Evolutionary conservation across 2,113 vertebrate species (phyloP), one percentile per base, ranked within the genome.

Genomic region (Tupaia chinensis): DNA sequence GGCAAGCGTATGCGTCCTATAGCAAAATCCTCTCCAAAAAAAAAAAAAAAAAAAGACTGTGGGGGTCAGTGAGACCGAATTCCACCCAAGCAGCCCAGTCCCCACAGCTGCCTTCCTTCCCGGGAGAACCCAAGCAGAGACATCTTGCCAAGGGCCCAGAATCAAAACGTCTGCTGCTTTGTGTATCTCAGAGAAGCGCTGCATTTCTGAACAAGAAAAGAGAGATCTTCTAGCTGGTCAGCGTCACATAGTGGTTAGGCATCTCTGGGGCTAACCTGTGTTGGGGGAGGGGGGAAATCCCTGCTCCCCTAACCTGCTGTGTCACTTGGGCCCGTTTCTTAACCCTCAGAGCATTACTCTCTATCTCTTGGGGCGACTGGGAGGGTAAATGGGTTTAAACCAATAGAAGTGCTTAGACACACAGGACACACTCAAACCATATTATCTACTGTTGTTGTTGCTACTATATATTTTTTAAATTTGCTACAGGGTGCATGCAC

Each of bases 41-140:
- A 44, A 44, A 44, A 44, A 44, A 44, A 44, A 44, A 44, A 44
- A 44, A 44, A 44, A 44, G 44, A 44, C 44, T 44, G 44, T 44
- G 44, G 44, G 44, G 44, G 44, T 44, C 3, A 44, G 44, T 44
- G 44, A 44, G 13, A 14, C 84, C 83, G 79, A 91, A 61, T 73
- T 22, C 70, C 69, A 89, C 74, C 44, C 32, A 2, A 61, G 65
- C 15, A n/a, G 60, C 23, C 74, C 17, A 5, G 44, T 61, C 65
- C 76, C 66, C 13, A 25, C 12, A 56, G 53, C 66, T 44, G 27
- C 89, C 44, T 91, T 63, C 91, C 65, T 95, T 69, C 78, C 70
- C n/a, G 79, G 74, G 74, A 83, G 72, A 94, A 95, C 66, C 70
- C 76, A 76, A 32, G 61, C 78, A 63, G 82, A 94, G 89, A 69